Conservation (phyloP, 2,888 invertebrate genomes). For the Euclidia mi region DNA sequence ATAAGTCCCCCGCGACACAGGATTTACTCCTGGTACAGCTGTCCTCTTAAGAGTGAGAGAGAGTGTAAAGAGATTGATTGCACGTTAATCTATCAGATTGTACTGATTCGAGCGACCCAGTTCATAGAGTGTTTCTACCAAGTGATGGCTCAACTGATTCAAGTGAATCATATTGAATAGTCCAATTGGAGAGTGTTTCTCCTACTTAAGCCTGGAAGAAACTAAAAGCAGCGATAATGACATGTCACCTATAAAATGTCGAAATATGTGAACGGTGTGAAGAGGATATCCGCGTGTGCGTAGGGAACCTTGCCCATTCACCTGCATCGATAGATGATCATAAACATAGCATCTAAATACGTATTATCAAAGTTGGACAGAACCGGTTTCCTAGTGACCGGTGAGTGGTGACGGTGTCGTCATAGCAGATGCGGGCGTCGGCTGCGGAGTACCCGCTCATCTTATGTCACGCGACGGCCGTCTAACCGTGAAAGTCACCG, state of each 20-base stretch:
- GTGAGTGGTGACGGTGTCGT: conserved; percentile 81
- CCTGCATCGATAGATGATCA: conserved; percentile 39
- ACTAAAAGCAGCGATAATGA: background rate
- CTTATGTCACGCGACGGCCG: conserved; percentile 85
- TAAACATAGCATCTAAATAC: conserved; percentile 24
- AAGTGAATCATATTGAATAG: no score
- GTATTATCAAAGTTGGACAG: conserved; percentile 59
- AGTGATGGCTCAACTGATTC: no score
- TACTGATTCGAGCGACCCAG: no score
- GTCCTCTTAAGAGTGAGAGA: no score
- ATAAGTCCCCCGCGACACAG: no score
- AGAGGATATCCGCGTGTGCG: background rate
- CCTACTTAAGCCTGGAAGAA: no score
- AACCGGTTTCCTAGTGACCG: conserved; percentile 76
- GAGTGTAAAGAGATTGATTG: no score
- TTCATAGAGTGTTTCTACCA: no score
- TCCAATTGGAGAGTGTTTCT: no score
- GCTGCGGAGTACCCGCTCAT: conserved; percentile 70
- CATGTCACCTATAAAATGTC: background rate
- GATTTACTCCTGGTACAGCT: no score
- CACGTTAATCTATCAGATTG: no score
- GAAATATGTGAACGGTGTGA: background rate
- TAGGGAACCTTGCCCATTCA: conserved; percentile 20
- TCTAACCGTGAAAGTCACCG: conserved; percentile 90
- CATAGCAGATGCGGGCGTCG: conserved; percentile 78